Percentiles rank a stretch among this genome's conserved stretches.
Evolutionary conservation across 2,113 vertebrate genomes (phyloP).

Genomic region (Embiotoca jacksoni): DNA sequence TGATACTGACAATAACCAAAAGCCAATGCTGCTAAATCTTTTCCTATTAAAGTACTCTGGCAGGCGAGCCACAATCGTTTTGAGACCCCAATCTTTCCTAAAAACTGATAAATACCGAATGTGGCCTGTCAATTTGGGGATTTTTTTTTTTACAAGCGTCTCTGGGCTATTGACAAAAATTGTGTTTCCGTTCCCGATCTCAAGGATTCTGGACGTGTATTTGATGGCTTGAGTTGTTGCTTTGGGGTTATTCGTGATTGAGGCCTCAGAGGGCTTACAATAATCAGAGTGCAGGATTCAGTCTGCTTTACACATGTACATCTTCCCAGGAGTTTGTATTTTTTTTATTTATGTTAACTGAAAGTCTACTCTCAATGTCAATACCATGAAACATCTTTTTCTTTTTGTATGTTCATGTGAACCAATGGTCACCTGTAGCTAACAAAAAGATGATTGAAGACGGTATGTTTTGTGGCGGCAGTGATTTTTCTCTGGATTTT

Average conservation of each 20-base stretch:
- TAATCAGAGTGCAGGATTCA: slow-evolving; percentile 45
- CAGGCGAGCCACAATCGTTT: slow-evolving; percentile 10
- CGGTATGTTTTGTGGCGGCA: slow-evolving; percentile 21
- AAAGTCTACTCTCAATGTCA: slow-evolving; percentile 26
- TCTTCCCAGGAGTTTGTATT: slow-evolving; percentile 3
- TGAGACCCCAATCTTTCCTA: background rate
- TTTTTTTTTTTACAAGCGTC: slow-evolving; percentile 11
- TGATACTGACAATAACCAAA: background rate
- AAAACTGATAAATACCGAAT: slow-evolving; percentile 28
- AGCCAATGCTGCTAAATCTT: slow-evolving; percentile 18
- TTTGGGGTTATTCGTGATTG: slow-evolving; percentile 44
- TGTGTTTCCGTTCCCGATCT: slow-evolving; percentile 40
- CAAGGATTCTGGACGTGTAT: slow-evolving; percentile 27
- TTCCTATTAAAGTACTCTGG: background rate
- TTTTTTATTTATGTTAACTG: slow-evolving; percentile 51
- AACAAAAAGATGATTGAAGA: slow-evolving; percentile 2
- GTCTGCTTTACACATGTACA: slow-evolving; percentile 11
- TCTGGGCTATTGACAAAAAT: slow-evolving; percentile 20
- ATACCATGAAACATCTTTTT: slow-evolving; percentile 45
- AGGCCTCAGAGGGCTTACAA: slow-evolving; percentile 49
- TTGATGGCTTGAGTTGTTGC: slow-evolving; percentile 25
- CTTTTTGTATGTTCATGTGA: slow-evolving; percentile 25
- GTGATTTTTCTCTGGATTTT: slow-evolving; percentile 1
- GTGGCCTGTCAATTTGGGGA: slow-evolving; percentile 13
- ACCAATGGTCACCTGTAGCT: slow-evolving; percentile 49